A percentile compares a stretch with the other conserved stretches of the same genome.
phyloP scores from a whole-genome alignment of 2,797 vertebrate species.

The Anabas testudineus region DNA sequence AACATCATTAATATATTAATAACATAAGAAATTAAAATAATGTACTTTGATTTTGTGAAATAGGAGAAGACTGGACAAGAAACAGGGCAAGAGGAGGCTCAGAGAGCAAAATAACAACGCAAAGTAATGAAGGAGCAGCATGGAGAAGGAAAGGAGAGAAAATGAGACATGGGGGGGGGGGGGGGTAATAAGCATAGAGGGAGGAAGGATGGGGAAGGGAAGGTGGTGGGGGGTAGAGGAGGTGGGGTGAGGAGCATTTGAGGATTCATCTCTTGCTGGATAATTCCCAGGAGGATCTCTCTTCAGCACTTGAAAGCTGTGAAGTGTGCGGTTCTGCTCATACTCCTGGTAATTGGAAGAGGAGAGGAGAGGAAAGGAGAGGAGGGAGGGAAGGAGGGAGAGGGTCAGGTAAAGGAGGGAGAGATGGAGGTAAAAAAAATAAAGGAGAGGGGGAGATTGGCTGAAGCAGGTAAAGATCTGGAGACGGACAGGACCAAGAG shows the following conservation, averaged over 20 bases:
- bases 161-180: conserved; percentile 49
- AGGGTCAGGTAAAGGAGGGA: conserved; percentile 64
- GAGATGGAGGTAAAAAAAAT: conserved; percentile 31
- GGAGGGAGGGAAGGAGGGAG: not conserved
- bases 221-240: conserved; percentile 24
- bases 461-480: conserved; percentile 27
- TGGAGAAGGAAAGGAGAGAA: conserved; percentile 47
- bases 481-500: conserved; percentile 20
- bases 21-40: not conserved
- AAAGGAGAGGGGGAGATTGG: conserved; percentile 16
- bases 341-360: conserved; percentile 86
- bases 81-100: not conserved
- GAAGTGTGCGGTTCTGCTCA: conserved; percentile 88
- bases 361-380: conserved; percentile 36
- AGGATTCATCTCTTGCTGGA: conserved; percentile 83
- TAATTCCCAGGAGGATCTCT: conserved; percentile 84
- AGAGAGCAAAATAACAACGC: conserved; percentile 43
- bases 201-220: conserved; percentile 48
- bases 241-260: conserved; percentile 68
- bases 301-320: conserved; percentile 87
- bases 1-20: not conserved
- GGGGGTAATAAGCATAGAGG: conserved; percentile 48
- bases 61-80: conserved; percentile 1
- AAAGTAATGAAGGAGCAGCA: conserved; percentile 45
- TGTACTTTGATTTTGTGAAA: conserved; percentile 23